Evolutionary conservation across 2,888 invertebrate genomes (phyloP).

Genomic region (Operophtera brumata): DNA sequence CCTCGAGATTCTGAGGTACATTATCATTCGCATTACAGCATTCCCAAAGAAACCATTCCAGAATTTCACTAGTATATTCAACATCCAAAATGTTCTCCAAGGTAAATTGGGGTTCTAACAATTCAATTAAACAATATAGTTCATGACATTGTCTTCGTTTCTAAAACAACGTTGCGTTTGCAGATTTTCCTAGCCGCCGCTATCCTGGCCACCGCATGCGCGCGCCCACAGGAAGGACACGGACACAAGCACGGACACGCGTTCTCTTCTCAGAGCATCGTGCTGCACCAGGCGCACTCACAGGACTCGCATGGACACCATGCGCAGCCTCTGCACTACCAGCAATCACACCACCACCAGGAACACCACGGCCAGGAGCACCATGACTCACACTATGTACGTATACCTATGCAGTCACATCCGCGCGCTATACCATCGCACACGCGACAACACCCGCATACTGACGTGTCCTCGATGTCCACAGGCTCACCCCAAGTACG

Average conservation of each 20-base stretch:
- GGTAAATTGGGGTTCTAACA: not conserved
- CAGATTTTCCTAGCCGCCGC: not conserved
- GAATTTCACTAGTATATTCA: not conserved
- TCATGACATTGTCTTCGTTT: not conserved
- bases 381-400: conserved; percentile 15
- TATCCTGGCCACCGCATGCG: conserved; percentile 2
- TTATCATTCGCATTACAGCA: not conserved
- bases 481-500: conserved; percentile 73
- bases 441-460: not conserved
- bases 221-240: conserved; percentile 16
- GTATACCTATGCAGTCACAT: conserved; percentile 7
- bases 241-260: conserved; percentile 31
- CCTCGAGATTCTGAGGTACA: not conserved
- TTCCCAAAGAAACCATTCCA: not conserved
- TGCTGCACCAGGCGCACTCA: conserved; percentile 40
- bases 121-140: not conserved
- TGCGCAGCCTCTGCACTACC: conserved; percentile 7
- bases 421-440: not conserved
- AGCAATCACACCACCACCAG: conserved; percentile 1
- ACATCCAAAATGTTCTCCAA: not conserved
- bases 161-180: not conserved
- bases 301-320: conserved; percentile 7
- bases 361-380: conserved; percentile 11
- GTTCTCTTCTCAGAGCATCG: conserved; percentile 45
- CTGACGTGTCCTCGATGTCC: not conserved